These are phyloP conservation scores for Psilanteris sp. DNA, from an alignment of 1,140 invertebrate species.

Conservation along the genomic window DNA sequence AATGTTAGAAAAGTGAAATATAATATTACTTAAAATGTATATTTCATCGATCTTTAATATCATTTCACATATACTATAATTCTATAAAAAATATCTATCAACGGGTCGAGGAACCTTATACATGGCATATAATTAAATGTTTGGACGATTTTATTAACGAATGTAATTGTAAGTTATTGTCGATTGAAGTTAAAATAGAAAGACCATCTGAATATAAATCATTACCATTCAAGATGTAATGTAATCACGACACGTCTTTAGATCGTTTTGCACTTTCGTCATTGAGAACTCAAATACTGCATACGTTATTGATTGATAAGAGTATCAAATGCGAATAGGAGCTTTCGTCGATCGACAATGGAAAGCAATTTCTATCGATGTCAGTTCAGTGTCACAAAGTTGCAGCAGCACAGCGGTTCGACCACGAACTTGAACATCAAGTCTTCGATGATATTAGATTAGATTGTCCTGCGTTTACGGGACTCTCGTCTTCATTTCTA, in stretches of 20 bases:
- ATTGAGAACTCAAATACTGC: conserved; percentile 20
- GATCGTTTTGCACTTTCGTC: conserved; percentile 26
- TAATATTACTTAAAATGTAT: too few species aligned
- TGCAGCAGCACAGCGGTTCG: background rate
- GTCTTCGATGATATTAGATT: conserved; percentile 20
- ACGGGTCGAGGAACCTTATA: too few species aligned
- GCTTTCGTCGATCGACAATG: conserved; percentile 10
- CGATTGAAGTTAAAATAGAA: too few species aligned
- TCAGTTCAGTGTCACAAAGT: background rate
- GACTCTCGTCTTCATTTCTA: conserved; percentile 22
- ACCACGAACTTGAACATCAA: conserved; percentile 15
- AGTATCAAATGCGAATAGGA: conserved; percentile 12
- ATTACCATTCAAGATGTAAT: conserved; percentile 50
- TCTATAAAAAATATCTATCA: too few species aligned
- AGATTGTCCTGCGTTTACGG: conserved; percentile 42
- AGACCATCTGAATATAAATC: too few species aligned
- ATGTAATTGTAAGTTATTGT: too few species aligned
- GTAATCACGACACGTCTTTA: conserved; percentile 45
- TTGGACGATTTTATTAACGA: too few species aligned
- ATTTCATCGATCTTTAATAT: too few species aligned
- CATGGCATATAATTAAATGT: too few species aligned
- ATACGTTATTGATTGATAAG: conserved; percentile 32
- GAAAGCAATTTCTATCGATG: conserved; percentile 21
- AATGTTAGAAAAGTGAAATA: too few species aligned
- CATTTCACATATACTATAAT: too few species aligned